Evolutionary conservation across 2,888 invertebrate species (phyloP), one percentile per base, ranked within the genome.

Genomic region (Atrina japonica): DNA sequence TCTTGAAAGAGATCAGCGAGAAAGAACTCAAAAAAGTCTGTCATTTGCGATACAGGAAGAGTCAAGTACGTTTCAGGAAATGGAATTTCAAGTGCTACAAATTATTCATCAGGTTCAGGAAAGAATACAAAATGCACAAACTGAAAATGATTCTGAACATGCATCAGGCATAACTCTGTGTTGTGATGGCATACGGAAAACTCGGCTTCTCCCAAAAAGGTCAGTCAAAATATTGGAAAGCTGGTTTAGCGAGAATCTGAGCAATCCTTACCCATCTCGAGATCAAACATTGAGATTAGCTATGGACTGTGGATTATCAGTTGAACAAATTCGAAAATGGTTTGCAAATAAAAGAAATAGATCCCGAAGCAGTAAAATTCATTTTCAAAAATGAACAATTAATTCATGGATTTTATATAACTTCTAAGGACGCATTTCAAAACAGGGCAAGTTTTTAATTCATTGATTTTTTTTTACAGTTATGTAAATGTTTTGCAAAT

Each of bases 261-360:
- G 81, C 55, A 82, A 86, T 60, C 86, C 86, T 2, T 86, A 86
- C 61, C 86, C 86, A 1, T 77, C 80, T 29, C 75, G 81, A 47
- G 82, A 82, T 66, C 75, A 76, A 30, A 80, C 83, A 25, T 70
- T 77, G 16, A 65, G 74, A 5, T 73, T 86, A 66, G 84, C 85
- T 2, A 50, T 70, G 16, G 82, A 75, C 45, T 85, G 86, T 56
- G 76, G 75, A 29, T 79, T 86, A 56, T 79, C 80, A 40, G 75
- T 80, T 21, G 77, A 77, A 63, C 87, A 87, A 66, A 83, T 87
- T 21, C 73, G 85, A 70, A 87, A 87, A 66, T 87, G 87, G 87
- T 84, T 87, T 65, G 85, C 87, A 21, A 87, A 87, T 75, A 86
- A 85, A 70, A 61, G 87, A 14, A 84, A 86, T 50, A 67, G 87